A percentile compares a stretch with the other conserved stretches of the same genome.
Conservation (phyloP, 2,888 invertebrate genomes). For the Drosophila paracracens region DNA sequence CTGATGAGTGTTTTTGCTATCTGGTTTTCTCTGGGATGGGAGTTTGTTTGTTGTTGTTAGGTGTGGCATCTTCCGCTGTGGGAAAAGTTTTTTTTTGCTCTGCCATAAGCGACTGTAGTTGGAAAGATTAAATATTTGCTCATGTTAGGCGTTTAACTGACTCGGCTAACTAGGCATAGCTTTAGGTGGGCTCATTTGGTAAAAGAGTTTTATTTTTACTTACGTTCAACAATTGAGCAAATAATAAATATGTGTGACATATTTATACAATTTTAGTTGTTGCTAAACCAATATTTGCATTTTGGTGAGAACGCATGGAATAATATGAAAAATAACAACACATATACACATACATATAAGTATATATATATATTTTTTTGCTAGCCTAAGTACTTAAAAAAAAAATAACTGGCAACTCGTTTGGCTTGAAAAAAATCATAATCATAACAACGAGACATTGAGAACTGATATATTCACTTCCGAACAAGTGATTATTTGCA, state of each 20-base stretch:
- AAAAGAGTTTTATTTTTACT: background rate
- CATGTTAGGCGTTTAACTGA: constrained; percentile 29
- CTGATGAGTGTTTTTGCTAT: constrained; percentile 23
- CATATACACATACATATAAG: background rate
- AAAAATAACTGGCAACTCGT: constrained; percentile 5
- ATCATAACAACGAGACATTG: constrained; percentile 17
- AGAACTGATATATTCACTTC: constrained; percentile 36
- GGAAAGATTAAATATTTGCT: constrained; percentile 53
- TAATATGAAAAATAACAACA: background rate
- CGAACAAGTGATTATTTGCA: constrained; percentile 55
- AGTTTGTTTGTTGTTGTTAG: constrained; percentile 14
- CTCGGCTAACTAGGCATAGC: constrained; percentile 9
- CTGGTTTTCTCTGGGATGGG: constrained; percentile 16
- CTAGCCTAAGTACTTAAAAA: background rate
- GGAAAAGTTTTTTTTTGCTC: constrained; percentile 51
- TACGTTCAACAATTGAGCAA: constrained; percentile 48
- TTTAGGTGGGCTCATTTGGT: background rate
- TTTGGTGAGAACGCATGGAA: constrained; percentile 14
- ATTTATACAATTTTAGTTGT: constrained; percentile 32
- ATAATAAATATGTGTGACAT: constrained; percentile 37
- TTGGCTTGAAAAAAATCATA: constrained; percentile 20
- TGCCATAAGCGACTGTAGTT: constrained; percentile 1
- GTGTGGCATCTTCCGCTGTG: constrained; percentile 30
- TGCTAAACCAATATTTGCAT: constrained; percentile 39
- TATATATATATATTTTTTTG: background rate